These are phyloP conservation scores for Limnephilus lunatus DNA, from an alignment of 2,888 invertebrate species.

Conservation along the genomic window DNA sequence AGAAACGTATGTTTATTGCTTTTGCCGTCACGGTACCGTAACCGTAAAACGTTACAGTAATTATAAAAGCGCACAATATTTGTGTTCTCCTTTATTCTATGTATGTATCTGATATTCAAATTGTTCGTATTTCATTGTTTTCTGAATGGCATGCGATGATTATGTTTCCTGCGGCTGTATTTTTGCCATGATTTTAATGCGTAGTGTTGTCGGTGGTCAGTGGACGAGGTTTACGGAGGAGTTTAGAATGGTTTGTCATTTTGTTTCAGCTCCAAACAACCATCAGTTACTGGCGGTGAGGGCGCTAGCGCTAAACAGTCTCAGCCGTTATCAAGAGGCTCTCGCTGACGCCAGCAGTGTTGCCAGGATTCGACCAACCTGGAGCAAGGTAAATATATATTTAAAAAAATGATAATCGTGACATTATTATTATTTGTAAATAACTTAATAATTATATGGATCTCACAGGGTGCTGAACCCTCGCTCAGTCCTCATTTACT, in stretches of 20 bases:
- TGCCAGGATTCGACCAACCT: conserved; percentile 79
- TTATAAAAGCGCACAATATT: too few relatives aligned
- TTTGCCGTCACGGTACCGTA: too few relatives aligned
- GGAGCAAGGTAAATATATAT: conserved; percentile 80
- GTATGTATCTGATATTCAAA: too few relatives aligned
- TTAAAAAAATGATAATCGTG: too few relatives aligned
- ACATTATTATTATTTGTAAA: too few relatives aligned
- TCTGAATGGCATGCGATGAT: background rate
- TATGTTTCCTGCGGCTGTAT: background rate
- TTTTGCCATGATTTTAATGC: background rate
- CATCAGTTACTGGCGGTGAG: conserved; percentile 81
- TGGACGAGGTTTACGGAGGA: conserved; percentile 17
- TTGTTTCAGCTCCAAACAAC: conserved; percentile 80
- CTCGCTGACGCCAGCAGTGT: conserved; percentile 82
- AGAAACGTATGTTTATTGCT: too few relatives aligned
- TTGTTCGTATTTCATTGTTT: too few relatives aligned
- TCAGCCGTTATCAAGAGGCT: conserved; percentile 80
- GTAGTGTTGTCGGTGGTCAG: background rate
- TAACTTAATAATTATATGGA: too few relatives aligned
- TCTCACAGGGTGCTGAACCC: too few relatives aligned
- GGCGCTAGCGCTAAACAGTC: conserved; percentile 79
- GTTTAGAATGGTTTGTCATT: conserved; percentile 58
- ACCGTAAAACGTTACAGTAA: too few relatives aligned
- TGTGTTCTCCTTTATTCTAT: too few relatives aligned
- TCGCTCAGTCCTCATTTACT: too few relatives aligned